Evolutionary conservation across 2,888 invertebrate genomes (phyloP), one percentile per base, ranked within the genome.

Genomic region (Acronicta alni): DNA sequence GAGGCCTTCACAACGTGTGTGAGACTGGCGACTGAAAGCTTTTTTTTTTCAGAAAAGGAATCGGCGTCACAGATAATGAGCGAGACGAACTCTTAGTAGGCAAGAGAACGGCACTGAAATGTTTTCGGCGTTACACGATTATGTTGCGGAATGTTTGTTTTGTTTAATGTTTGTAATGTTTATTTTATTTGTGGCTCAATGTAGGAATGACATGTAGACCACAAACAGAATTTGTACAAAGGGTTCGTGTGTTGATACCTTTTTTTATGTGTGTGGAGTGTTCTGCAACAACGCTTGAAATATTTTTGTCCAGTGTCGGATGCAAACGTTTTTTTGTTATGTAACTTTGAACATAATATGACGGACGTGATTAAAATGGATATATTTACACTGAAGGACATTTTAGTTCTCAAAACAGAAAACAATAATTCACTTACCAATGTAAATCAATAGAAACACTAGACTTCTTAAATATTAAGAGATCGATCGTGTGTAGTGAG

Each of bases 1-100:
- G 92, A 88, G 92, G 90, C 84, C 91, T 90, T 80, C 84, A 86
- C 88, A 88, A 84, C 87, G 86, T 74, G 86, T 88, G 84, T 86
- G 86, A 84, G 83, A 81, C 75, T 62, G 58, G 60, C 82, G 84
- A 84, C 85, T 89, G 88, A 86, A 87, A 88, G 89, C 83, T 80
- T 78, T 88, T 87, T 85, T 83, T 88, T 85, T n/a, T 78, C 82
- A 83, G 68, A 88, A 88, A 89, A 89, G 85, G 87, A 91, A 91
- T 90, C 86, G 84, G 83, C 81, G 84, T 72, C 80, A 74, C 75
- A 82, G 83, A 89, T 91, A 90, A 91, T 91, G 89, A 92, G 88
- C 63, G 70, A 68, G 73, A 76, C 75, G 75, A 68, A 77, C 67
- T 58, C 47, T 57, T 69, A 57, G 67, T 68, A 37, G 45, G 32